phyloP scores from a whole-genome alignment of 2,888 invertebrate species.

The Polydrusus cervinus region DNA sequence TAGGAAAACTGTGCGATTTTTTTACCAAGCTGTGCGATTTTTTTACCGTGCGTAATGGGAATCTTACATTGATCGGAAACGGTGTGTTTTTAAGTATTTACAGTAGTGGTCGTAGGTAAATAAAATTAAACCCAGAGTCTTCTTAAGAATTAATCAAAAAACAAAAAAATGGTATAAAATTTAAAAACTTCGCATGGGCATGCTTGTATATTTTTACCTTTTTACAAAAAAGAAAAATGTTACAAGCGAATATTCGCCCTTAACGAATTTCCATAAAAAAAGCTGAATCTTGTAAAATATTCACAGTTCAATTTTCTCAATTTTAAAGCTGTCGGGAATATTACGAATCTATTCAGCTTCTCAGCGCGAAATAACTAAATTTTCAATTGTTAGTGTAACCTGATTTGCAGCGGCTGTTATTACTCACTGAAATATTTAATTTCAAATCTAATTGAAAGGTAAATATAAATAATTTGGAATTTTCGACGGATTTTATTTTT shows the following conservation, averaged over 20 bases:
- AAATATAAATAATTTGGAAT: background rate
- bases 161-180: too few relatives aligned
- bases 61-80: too few relatives aligned
- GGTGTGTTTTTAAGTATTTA: too few relatives aligned
- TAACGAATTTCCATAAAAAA: background rate
- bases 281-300: background rate
- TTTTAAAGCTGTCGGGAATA: slow-evolving; percentile 2
- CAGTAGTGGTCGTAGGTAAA: too few relatives aligned
- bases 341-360: background rate
- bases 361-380: slow-evolving; percentile 3
- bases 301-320: slow-evolving; percentile 10
- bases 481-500: background rate
- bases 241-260: too few relatives aligned
- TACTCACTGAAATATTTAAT: background rate
- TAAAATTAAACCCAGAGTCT: too few relatives aligned
- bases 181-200: too few relatives aligned
- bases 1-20: too few relatives aligned
- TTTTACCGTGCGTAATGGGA: too few relatives aligned
- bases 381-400: slow-evolving; percentile 6
- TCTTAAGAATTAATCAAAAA: too few relatives aligned
- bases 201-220: too few relatives aligned
- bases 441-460: background rate
- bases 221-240: background rate
- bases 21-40: too few relatives aligned
- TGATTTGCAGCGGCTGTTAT: slow-evolving; percentile 7